Conservation (phyloP, 2,113 vertebrate species). For the Brachypodius melanocephalos region DNA sequence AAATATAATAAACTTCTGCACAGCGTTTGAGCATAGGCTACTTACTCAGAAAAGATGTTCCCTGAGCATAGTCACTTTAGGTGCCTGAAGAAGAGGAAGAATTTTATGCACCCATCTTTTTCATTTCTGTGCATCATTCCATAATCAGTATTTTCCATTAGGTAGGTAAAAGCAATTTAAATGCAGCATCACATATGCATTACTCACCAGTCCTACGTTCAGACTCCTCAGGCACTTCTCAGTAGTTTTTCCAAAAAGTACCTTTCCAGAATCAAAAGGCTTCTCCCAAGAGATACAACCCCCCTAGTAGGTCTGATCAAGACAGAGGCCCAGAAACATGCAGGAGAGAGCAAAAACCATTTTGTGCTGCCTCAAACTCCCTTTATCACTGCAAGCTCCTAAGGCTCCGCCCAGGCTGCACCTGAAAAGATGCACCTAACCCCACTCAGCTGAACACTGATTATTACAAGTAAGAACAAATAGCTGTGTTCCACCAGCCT, state of each 20-base stretch:
- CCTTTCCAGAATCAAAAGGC: rapidly evolving
- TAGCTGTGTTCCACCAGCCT: background rate
- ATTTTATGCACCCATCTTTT: background rate
- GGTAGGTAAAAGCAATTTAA: background rate
- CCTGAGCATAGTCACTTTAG: rapidly evolving
- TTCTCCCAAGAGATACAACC: background rate
- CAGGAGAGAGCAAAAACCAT: rapidly evolving
- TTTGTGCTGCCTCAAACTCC: rapidly evolving
- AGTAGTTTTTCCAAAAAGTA: background rate
- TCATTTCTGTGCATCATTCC: background rate
- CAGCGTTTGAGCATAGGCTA: background rate
- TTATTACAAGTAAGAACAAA: rapidly evolving
- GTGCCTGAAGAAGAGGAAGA: rapidly evolving
- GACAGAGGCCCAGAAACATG: rapidly evolving
- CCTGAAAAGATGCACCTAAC: background rate
- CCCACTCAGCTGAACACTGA: rapidly evolving
- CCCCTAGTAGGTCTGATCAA: rapidly evolving
- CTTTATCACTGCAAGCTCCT: background rate
- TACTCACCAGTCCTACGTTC: rapidly evolving
- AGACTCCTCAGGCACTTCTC: rapidly evolving
- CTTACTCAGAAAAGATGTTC: background rate
- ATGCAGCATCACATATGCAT: rapidly evolving
- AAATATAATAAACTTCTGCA: background rate
- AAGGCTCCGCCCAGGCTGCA: background rate
- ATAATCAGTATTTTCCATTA: background rate